Conservation (phyloP, 2,113 vertebrate genomes). For the Syngnathoides biaculeatus region DNA sequence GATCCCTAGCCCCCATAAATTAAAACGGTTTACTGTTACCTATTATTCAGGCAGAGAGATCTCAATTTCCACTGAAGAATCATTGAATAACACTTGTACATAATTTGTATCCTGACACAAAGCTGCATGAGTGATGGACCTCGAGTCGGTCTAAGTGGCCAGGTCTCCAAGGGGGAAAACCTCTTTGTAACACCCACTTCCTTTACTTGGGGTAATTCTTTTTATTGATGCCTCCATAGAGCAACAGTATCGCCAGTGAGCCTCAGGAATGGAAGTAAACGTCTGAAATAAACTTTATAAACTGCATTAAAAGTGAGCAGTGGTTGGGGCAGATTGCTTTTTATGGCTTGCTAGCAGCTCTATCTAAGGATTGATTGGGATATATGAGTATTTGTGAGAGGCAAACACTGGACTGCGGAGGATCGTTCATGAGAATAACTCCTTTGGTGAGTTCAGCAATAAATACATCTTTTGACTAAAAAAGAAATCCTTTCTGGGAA, state of each 20-base stretch:
- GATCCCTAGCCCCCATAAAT: too few species aligned
- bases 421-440: constrained; percentile 18
- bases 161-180: background rate
- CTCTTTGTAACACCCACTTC: background rate
- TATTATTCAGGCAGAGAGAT: background rate
- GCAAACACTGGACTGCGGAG: constrained; percentile 16
- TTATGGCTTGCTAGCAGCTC: constrained; percentile 23
- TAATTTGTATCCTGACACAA: background rate
- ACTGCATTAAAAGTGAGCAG: constrained; percentile 41
- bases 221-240: constrained; percentile 9
- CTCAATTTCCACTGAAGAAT: background rate
- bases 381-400: constrained; percentile 5
- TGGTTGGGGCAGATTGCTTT: constrained; percentile 39
- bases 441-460: constrained; percentile 17
- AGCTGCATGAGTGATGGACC: background rate
- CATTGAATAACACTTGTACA: background rate
- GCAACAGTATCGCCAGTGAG: constrained; percentile 29
- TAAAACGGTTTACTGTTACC: too few species aligned
- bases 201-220: background rate
- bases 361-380: constrained; percentile 30
- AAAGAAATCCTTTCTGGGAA: background rate
- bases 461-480: background rate
- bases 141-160: background rate
- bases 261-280: constrained; percentile 37
- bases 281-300: constrained; percentile 26